Base-by-base conservation (phyloP, 2,888 invertebrate genomes). In the Latrodectus elegans region DNA sequence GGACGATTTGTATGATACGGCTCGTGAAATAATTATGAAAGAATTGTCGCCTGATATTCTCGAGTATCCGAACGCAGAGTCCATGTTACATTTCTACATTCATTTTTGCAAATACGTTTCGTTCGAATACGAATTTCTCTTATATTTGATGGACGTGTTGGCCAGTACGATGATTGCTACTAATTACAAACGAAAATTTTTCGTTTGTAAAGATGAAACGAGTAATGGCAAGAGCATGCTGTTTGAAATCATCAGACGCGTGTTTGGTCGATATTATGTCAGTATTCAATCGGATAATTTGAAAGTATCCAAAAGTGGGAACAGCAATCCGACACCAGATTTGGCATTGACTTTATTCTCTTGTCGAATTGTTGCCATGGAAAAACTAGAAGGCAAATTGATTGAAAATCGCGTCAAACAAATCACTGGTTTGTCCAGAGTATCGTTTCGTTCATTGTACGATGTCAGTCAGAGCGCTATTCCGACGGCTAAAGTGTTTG, bases 201-300 rank as follows among this genome's bases (percentile, higher is more conserved):
- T 55, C 55, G 55, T 55, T 14, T 55, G 55, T 9, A 55, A 55
- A 4, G 55, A 8, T 15, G 15, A 55, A 55, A 55, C 55, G 15
- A 14, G 14, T 15, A 55, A 55, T 15, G 55, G 55, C 1, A 55
- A 55, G 55, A 55, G 55, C 55, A 55, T 14, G 15, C 3, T 55
- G 14, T 55, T 55, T 55, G 55, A 55, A 15, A 55, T 55, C 15
- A 12, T 55, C 12, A 8, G 55, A 12, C 55, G 55, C 55, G 55
- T 55, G 55, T 55, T 55, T 55, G 55, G 55, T 2, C 12, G 55
- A 1, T 84, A 84, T 53, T 71, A 55, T 72, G 72, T 77, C 26
- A 15, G 26, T n/a, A 84, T 84, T 65, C 77, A 76, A 49, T 75
- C 83, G 2, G 83, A 76, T 11, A 83, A 83, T 70, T 75, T 83